Evolutionary conservation across 2,888 invertebrate species (phyloP).

Genomic region (Agonopterix heracliana): DNA sequence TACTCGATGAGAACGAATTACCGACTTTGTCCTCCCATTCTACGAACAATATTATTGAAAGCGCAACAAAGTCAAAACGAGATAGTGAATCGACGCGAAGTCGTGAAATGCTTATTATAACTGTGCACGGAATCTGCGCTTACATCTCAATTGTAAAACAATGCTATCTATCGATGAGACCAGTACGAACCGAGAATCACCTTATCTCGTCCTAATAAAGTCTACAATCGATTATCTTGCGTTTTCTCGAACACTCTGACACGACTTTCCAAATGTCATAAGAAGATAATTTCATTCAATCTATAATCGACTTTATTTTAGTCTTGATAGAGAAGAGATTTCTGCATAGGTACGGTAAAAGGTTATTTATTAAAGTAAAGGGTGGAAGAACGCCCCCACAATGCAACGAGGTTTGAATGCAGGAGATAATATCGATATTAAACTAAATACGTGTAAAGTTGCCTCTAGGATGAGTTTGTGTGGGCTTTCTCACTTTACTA

Average conservation of each 20-base stretch:
- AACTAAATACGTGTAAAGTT: constrained; percentile 53
- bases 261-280: not conserved
- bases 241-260: not conserved
- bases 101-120: constrained; percentile 53
- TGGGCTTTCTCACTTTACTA: constrained; percentile 10
- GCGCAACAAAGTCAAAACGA: not conserved
- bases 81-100: constrained; percentile 23
- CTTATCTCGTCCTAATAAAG: not conserved
- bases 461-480: constrained; percentile 28
- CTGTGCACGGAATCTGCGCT: constrained; percentile 35
- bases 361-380: constrained; percentile 46
- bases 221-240: constrained; percentile 3
- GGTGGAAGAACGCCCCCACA: constrained; percentile 50
- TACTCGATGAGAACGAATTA: no score
- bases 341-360: constrained; percentile 11
- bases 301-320: not conserved
- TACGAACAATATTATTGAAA: no score
- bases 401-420: constrained; percentile 39
- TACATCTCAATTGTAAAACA: constrained; percentile 67
- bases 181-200: not conserved
- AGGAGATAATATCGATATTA: constrained; percentile 37
- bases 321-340: not conserved
- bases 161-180: constrained; percentile 39
- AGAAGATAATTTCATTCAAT: not conserved
- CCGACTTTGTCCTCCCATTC: no score